phyloP scores from a whole-genome alignment of 30 jellyfish, hydroid and myxozoan species.

The Aurelia aurita complex sp. Pacific region DNA sequence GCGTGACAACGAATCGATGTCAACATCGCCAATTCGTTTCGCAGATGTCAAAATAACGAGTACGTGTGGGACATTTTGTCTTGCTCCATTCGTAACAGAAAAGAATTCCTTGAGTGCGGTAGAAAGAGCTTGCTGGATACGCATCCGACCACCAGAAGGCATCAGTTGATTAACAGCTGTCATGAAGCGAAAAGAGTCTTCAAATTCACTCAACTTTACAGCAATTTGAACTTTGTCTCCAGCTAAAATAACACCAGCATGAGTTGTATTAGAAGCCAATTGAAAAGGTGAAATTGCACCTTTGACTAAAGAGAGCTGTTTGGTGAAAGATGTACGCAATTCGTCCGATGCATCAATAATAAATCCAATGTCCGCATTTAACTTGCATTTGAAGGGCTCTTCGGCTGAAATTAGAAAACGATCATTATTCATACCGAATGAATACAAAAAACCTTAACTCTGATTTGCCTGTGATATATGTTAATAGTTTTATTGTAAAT shows the following conservation, averaged over 20 bases:
- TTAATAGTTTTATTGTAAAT: too few relatives aligned
- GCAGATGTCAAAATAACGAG: conserved; percentile 58
- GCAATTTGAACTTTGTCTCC: conserved; percentile 9
- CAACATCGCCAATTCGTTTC: conserved; percentile 13
- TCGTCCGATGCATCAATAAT: conserved; percentile 18
- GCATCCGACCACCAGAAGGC: conserved; percentile 17
- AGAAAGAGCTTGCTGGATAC: conserved; percentile 36
- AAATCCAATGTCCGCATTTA: conserved; percentile 41
- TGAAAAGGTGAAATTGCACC: conserved; percentile 22
- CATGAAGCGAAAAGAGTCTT: conserved; percentile 8
- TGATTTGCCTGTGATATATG: too few relatives aligned
- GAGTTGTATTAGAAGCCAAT: conserved; percentile 19
- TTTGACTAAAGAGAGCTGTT: conserved; percentile 29
- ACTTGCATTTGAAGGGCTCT: conserved; percentile 15
- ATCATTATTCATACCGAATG: too few relatives aligned
- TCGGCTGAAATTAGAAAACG: conserved; percentile 24
- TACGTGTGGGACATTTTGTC: conserved; percentile 48
- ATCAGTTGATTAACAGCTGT: conserved; percentile 21
- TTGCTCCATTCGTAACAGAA: conserved; percentile 49
- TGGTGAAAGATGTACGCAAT: not conserved
- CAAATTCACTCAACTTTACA: conserved; percentile 23
- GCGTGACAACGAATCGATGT: conserved; percentile 13
- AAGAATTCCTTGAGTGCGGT: conserved; percentile 36
- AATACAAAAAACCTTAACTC: too few relatives aligned
- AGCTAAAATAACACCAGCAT: conserved; percentile 46